phyloP scores from a whole-genome alignment of 2,797 vertebrate genomes.

The Peromyscus eremicus region DNA sequence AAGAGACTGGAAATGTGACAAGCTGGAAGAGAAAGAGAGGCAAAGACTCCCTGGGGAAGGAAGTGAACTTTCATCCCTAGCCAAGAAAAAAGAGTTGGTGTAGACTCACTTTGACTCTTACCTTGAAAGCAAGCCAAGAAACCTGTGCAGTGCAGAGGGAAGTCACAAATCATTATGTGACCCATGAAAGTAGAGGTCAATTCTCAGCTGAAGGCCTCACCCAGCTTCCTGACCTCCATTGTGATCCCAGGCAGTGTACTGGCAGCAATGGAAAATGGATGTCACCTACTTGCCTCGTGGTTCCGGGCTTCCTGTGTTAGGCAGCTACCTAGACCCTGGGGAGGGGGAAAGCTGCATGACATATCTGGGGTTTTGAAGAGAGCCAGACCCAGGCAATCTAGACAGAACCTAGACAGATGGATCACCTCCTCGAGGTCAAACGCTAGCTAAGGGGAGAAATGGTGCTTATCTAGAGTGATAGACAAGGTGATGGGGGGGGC shows the following conservation, averaged over 20 bases:
- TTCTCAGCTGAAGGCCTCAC: background rate
- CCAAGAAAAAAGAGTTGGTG: conserved; percentile 17
- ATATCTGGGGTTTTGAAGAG: background rate
- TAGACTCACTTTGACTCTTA: conserved; percentile 28
- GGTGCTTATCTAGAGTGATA: background rate
- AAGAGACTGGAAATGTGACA: conserved; percentile 2
- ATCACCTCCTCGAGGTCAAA: background rate
- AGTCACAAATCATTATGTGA: background rate
- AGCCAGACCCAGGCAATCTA: background rate
- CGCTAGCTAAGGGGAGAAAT: background rate
- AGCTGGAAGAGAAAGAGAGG: background rate
- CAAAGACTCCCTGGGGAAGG: background rate
- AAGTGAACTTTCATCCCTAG: background rate
- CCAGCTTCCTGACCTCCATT: background rate
- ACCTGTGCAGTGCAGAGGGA: background rate
- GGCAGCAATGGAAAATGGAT: background rate
- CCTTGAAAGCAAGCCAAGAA: conserved; percentile 42
- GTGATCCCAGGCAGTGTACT: background rate
- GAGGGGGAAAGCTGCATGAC: background rate
- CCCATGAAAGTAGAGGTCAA: background rate
- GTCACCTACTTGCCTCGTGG: background rate
- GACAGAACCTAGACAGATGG: background rate
- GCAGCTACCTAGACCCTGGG: background rate
- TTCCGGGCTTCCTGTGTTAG: background rate
- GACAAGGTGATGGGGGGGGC: background rate